Evolutionary conservation across 2,113 vertebrate genomes (phyloP).

Genomic region (Alligator sinensis): DNA sequence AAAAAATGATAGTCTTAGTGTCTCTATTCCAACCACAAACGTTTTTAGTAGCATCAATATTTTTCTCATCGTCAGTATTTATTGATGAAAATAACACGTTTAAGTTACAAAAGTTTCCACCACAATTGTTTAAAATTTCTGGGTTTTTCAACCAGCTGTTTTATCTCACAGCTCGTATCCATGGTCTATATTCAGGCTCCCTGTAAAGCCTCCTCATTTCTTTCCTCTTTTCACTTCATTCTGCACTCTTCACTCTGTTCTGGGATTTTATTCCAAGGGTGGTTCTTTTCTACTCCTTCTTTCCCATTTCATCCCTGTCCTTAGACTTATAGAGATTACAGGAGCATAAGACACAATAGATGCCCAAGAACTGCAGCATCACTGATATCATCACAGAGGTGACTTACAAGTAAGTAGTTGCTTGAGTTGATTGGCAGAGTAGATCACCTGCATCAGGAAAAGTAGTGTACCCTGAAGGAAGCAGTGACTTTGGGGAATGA

Average conservation of each 20-base stretch:
- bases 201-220: not conserved
- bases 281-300: not conserved
- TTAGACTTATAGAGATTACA: too few relatives aligned
- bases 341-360: not conserved
- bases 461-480: not conserved
- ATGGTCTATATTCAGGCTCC: not conserved
- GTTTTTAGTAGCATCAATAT: not conserved
- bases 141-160: too few relatives aligned
- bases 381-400: not conserved
- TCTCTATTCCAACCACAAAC: fast-evolving
- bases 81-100: not conserved
- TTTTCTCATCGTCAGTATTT: not conserved
- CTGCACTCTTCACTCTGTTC: not conserved
- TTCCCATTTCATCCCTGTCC: not conserved
- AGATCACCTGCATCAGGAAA: not conserved
- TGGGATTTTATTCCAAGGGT: not conserved
- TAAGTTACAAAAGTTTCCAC: not conserved
- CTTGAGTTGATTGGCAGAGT: not conserved
- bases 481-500: not conserved
- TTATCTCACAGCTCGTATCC: not conserved
- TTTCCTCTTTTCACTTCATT: not conserved
- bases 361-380: not conserved
- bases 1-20: not conserved
- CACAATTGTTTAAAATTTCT: not conserved
- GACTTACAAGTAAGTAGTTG: not conserved